Evolutionary conservation across 2,113 vertebrate species (phyloP).

Genomic region (Bambusicola thoracicus): DNA sequence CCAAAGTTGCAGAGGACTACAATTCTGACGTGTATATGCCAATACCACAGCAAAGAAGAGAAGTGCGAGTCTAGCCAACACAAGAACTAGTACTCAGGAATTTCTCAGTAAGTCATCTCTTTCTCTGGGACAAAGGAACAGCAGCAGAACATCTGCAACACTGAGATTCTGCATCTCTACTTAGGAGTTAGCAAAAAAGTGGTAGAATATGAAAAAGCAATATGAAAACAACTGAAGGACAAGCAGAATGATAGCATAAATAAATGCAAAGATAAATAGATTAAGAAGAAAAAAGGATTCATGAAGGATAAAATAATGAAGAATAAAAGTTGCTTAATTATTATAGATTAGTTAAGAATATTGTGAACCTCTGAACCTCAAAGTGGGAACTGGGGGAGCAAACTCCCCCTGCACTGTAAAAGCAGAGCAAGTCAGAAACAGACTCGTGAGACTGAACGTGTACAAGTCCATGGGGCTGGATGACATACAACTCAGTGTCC

Average conservation of each 20-base stretch:
- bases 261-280: neutral
- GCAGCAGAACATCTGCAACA: neutral
- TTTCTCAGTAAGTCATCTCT: neutral
- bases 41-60: neutral
- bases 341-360: neutral
- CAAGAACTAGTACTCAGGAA: neutral
- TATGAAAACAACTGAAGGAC: neutral
- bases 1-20: neutral
- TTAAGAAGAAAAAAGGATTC: neutral
- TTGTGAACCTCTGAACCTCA: too few species aligned
- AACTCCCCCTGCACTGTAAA: too few species aligned
- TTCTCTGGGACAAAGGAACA: neutral
- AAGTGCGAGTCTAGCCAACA: neutral
- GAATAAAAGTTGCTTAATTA: neutral
- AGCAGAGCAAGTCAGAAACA: too few species aligned
- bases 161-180: neutral
- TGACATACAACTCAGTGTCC: too few species aligned
- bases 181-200: neutral
- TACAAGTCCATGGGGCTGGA: too few species aligned
- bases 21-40: neutral
- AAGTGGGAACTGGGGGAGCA: too few species aligned
- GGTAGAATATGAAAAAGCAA: neutral
- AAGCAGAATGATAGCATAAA: neutral
- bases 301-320: neutral
- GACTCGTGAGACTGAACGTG: too few species aligned